These are phyloP conservation scores for Notarius quadriscutis DNA, from an alignment of 2,113 vertebrate genomes.

Conservation along the genomic window DNA sequence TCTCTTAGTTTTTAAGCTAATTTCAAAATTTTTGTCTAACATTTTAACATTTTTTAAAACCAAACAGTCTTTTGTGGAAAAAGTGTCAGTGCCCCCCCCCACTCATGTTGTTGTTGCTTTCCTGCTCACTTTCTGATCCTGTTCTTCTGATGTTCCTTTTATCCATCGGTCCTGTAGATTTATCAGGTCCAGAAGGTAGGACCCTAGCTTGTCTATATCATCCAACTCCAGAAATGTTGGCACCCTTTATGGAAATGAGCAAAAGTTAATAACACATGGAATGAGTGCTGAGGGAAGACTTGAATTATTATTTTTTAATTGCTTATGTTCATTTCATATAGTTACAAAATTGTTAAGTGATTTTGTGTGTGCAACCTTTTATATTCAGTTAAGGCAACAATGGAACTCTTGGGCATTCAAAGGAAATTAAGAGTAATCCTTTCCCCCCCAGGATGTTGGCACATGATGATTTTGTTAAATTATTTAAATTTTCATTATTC, in stretches of 20 bases:
- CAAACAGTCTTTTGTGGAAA: background rate
- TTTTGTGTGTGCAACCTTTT: background rate
- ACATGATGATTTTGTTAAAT: no score
- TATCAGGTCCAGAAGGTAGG: slow-evolving; percentile 99
- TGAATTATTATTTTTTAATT: background rate
- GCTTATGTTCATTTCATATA: background rate
- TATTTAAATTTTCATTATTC: no score
- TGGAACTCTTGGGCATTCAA: background rate
- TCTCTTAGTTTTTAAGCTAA: background rate
- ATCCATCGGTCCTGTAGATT: slow-evolving; percentile 74
- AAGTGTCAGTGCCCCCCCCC: slow-evolving; percentile 5
- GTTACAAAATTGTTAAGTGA: background rate
- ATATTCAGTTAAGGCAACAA: background rate
- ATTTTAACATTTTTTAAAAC: background rate
- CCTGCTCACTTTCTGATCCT: slow-evolving; percentile 37
- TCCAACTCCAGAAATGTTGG: slow-evolving; percentile 2
- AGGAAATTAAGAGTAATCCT: background rate
- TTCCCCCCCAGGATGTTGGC: no score
- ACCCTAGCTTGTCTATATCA: slow-evolving; percentile 47
- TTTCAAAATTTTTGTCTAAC: background rate
- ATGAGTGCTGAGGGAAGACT: background rate
- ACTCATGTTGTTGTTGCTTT: background rate
- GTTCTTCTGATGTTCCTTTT: slow-evolving; percentile 43
- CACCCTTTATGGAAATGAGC: background rate
- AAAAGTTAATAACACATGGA: background rate